Conservation (phyloP, 2,113 vertebrate species). For the Synodontis membranacea region DNA sequence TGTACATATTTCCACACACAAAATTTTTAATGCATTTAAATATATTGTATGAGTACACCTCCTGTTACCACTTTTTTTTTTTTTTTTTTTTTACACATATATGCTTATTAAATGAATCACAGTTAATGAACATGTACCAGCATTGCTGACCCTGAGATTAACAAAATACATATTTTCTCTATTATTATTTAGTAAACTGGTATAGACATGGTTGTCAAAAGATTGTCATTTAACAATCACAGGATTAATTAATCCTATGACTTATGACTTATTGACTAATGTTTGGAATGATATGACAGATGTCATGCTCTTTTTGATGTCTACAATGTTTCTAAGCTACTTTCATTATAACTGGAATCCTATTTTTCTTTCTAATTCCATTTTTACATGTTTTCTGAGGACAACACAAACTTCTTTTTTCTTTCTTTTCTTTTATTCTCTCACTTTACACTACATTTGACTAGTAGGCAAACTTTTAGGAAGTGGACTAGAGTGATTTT, state of each 20-base stretch:
- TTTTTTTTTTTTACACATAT: neutral
- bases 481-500: conserved; percentile 88
- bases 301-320: neutral
- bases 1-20: neutral
- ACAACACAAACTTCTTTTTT: neutral
- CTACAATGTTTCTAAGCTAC: neutral
- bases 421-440: neutral
- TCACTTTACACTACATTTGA: conserved; percentile 24
- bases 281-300: neutral
- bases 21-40: neutral
- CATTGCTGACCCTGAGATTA: neutral
- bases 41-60: neutral
- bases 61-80: neutral
- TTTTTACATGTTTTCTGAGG: neutral
- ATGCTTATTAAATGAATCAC: neutral
- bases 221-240: neutral
- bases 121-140: neutral
- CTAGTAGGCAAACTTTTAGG: conserved; percentile 71
- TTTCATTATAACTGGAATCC: neutral
- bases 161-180: neutral
- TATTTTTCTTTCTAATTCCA: neutral
- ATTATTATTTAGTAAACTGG: neutral
- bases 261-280: too few relatives aligned
- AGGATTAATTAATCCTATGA: neutral
- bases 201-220: neutral